Conservation (phyloP, 2,113 vertebrate genomes). For the Hydropotes inermis region DNA sequence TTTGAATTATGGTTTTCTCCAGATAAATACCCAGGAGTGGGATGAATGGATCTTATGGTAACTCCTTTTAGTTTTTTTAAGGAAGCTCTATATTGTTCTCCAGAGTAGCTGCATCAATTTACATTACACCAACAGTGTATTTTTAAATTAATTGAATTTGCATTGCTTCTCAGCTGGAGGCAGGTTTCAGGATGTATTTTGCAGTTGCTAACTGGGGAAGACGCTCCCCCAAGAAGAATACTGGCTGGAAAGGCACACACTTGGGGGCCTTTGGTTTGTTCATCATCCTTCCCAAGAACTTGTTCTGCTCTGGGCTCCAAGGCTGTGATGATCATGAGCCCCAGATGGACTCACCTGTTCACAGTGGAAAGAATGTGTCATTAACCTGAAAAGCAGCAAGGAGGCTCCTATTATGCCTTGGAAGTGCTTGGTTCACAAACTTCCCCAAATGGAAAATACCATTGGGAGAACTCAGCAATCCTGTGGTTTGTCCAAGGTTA, state of each 20-base stretch:
- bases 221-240: no score
- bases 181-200: neutral
- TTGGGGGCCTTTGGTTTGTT: accelerated
- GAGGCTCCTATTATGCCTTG: neutral
- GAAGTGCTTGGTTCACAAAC: neutral
- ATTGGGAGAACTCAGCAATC: neutral
- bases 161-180: neutral
- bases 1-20: neutral
- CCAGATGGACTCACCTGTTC: no score
- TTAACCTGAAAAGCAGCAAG: neutral
- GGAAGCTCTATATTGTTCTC: neutral
- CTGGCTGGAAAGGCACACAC: neutral
- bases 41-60: neutral
- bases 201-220: neutral
- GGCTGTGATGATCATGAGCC: neutral
- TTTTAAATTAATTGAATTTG: neutral
- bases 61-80: neutral
- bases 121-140: neutral
- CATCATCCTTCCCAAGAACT: neutral
- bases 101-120: neutral
- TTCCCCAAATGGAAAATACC: no score
- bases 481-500: neutral
- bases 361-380: no score
- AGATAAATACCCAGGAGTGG: neutral
- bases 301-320: neutral